Percentiles rank a stretch among this genome's conserved stretches.
phyloP scores from a whole-genome alignment of 2,797 vertebrate species.

The Lagocephalus sceleratus region DNA sequence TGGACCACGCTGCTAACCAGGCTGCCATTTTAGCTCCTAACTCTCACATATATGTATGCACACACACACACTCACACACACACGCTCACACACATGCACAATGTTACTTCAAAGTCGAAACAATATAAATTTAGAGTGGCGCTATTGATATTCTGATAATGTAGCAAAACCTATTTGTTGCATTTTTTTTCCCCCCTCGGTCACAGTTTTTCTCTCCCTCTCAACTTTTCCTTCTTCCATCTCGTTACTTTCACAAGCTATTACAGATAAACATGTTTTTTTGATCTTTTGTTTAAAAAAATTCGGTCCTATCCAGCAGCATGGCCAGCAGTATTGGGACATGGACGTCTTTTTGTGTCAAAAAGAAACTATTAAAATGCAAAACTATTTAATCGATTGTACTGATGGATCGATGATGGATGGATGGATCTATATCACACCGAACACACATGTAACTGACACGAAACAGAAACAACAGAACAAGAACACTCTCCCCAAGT shows the following conservation, averaged over 20 bases:
- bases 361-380: no score
- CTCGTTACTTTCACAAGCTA: not conserved
- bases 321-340: not conserved
- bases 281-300: no score
- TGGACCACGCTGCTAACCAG: constrained; percentile 36
- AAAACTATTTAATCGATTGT: no score
- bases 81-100: constrained; percentile 1
- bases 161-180: constrained; percentile 17
- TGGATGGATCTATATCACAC: no score
- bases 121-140: constrained; percentile 33
- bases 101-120: constrained; percentile 30
- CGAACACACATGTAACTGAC: no score
- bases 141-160: constrained; percentile 25
- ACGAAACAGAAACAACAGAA: no score
- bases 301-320: no score
- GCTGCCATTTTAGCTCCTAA: constrained; percentile 47
- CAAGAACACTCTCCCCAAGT: no score
- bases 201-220: constrained; percentile 3
- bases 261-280: constrained; percentile 8
- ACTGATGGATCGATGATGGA: no score
- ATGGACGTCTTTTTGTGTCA: not conserved
- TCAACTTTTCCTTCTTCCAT: constrained; percentile 3
- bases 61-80: constrained; percentile 7
- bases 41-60: constrained; percentile 1
- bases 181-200: not conserved